A percentile compares a stretch with the other conserved stretches of the same genome.
Conservation (phyloP, 2,888 invertebrate species). For the Strigamia maritima region DNA sequence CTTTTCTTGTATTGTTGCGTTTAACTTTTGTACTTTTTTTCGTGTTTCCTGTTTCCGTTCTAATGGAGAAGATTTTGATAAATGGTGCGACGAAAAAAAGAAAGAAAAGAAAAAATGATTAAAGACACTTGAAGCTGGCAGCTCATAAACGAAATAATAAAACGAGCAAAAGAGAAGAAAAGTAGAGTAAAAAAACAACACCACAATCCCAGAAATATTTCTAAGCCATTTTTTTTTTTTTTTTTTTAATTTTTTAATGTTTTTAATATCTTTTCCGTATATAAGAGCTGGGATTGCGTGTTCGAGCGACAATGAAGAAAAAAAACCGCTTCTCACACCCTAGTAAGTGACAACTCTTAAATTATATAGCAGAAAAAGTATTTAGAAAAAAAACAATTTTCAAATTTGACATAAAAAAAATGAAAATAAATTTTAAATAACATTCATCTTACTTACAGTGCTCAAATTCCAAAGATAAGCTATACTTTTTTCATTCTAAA, state of each 20-base stretch:
- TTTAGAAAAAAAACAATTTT: too few relatives aligned
- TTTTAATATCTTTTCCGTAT: slow-evolving; percentile 4
- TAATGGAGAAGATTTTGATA: slow-evolving; percentile 15
- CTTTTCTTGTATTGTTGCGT: neutral
- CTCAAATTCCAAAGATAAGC: too few relatives aligned
- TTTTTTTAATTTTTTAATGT: neutral
- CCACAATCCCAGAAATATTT: neutral
- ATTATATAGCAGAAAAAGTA: neutral
- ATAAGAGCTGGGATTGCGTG: neutral
- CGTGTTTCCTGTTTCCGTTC: slow-evolving; percentile 13
- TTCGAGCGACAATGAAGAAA: neutral
- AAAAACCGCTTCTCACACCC: neutral
- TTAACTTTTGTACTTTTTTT: slow-evolving; percentile 16
- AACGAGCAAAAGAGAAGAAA: neutral
- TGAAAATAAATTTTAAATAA: neutral
- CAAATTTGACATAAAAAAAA: neutral
- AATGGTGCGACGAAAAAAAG: slow-evolving; percentile 17
- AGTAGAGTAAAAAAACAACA: neutral
- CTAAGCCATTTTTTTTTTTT: neutral
- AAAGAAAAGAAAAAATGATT: slow-evolving; percentile 3
- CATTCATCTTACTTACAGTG: neutral
- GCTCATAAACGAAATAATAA: slow-evolving; percentile 23
- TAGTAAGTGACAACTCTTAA: slow-evolving; percentile 8
- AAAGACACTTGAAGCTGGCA: slow-evolving; percentile 12
- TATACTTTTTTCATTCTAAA: too few relatives aligned